These are phyloP conservation scores for Drosophila rellima DNA, from an alignment of 2,888 invertebrate genomes.

Conservation along the genomic window DNA sequence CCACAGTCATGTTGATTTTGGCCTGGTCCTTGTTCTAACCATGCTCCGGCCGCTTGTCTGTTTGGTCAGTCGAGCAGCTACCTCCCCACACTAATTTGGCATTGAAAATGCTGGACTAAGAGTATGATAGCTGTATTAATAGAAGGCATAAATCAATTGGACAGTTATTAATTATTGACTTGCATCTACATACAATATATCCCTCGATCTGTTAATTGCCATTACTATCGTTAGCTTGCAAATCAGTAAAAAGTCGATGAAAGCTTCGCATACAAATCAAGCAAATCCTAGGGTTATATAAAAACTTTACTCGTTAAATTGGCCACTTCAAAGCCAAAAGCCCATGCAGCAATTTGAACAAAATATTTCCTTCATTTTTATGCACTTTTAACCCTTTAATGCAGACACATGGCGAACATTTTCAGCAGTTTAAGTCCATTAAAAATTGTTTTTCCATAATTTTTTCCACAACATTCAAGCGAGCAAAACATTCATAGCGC, in stretches of 20 bases:
- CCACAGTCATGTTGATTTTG: slow-evolving; percentile 50
- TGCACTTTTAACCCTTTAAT: slow-evolving; percentile 73
- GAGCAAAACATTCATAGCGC: slow-evolving; percentile 55
- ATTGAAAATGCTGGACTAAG: slow-evolving; percentile 21
- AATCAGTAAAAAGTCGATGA: background rate
- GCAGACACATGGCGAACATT: slow-evolving; percentile 68
- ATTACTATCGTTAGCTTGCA: background rate
- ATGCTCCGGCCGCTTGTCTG: slow-evolving; percentile 24
- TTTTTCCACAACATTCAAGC: slow-evolving; percentile 61
- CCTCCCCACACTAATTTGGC: slow-evolving; percentile 35
- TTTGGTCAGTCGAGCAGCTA: slow-evolving; percentile 25
- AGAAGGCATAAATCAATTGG: slow-evolving; percentile 4
- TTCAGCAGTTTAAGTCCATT: slow-evolving; percentile 72
- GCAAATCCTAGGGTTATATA: slow-evolving; percentile 31
- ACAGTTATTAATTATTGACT: background rate
- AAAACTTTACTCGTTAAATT: slow-evolving; percentile 50
- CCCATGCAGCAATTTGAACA: slow-evolving; percentile 53
- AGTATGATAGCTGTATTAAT: slow-evolving; percentile 17
- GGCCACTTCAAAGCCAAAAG: slow-evolving; percentile 60
- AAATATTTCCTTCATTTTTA: slow-evolving; percentile 63
- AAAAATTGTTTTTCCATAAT: slow-evolving; percentile 80
- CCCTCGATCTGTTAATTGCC: slow-evolving; percentile 1
- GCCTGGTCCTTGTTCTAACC: slow-evolving; percentile 19
- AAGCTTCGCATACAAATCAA: slow-evolving; percentile 19
- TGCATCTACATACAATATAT: slow-evolving; percentile 6